Conservation (phyloP, 2,888 invertebrate species). For the Amiota minor region DNA sequence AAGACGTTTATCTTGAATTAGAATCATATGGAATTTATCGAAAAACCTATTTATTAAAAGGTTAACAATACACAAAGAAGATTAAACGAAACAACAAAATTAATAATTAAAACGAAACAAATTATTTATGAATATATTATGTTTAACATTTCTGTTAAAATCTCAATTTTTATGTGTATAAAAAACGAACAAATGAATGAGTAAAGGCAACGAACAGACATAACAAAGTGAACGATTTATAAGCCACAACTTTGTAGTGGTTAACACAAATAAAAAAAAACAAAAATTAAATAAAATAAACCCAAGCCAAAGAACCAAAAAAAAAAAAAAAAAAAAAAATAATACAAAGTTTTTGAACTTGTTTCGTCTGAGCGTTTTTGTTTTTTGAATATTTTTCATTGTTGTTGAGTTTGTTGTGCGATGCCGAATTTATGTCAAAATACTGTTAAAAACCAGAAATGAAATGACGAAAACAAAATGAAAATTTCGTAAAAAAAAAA, state of each 20-base stretch:
- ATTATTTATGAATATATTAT: slow-evolving; percentile 46
- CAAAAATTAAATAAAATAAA: background rate
- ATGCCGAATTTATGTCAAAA: slow-evolving; percentile 48
- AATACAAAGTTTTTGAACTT: slow-evolving; percentile 23
- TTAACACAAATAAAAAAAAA: background rate
- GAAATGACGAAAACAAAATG: background rate
- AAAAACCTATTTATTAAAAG: slow-evolving; percentile 26
- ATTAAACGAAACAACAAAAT: slow-evolving; percentile 24
- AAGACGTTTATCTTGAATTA: background rate
- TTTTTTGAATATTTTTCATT: slow-evolving; percentile 15
- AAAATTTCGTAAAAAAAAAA: slow-evolving; percentile 37
- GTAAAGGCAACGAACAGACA: no score
- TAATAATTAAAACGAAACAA: slow-evolving; percentile 48
- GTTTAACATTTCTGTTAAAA: slow-evolving; percentile 21
- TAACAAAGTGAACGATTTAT: slow-evolving; percentile 1
- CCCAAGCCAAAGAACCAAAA: background rate
- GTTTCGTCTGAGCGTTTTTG: slow-evolving; percentile 34
- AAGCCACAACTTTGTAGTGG: slow-evolving; percentile 2
- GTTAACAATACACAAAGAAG: slow-evolving; percentile 35
- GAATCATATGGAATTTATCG: background rate
- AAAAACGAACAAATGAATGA: background rate
- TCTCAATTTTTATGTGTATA: background rate
- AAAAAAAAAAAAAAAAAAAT: background rate
- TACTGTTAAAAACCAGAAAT: slow-evolving; percentile 45
- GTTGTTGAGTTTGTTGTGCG: background rate